phyloP scores from a whole-genome alignment of 37 sponge, comb jelly and placozoan genomes.

The Tethya wilhelma region DNA sequence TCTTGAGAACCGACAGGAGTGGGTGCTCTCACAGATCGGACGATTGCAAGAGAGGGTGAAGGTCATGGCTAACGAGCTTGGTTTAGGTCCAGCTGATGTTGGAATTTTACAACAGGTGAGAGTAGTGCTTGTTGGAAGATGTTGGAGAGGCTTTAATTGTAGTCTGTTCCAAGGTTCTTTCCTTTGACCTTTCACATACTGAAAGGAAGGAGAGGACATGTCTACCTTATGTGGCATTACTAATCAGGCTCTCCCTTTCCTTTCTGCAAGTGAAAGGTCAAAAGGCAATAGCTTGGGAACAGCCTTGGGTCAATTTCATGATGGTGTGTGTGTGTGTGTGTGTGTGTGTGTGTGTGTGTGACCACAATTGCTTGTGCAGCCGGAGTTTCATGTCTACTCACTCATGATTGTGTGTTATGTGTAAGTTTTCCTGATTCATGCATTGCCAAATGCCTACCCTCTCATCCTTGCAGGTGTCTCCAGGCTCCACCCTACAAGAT shows the following conservation, averaged over 20 bases:
- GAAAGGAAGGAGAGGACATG: no score
- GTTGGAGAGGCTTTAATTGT: no score
- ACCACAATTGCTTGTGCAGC: background rate
- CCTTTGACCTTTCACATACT: no score
- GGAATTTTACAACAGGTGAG: constrained; percentile 29
- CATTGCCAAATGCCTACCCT: background rate
- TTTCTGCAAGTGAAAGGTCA: no score
- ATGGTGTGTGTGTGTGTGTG: no score
- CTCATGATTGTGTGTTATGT: background rate
- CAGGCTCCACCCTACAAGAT: constrained; percentile 13
- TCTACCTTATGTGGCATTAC: no score
- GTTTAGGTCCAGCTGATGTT: constrained; percentile 38
- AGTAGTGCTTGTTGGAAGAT: background rate
- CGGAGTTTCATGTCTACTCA: background rate
- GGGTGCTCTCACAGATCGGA: constrained; percentile 39
- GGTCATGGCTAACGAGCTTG: constrained; percentile 30
- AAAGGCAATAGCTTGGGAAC: no score
- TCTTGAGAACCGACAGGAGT: constrained; percentile 68
- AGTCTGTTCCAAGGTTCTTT: no score
- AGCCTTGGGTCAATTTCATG: no score
- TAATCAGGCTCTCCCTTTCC: no score
- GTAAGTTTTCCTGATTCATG: background rate
- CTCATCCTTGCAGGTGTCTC: background rate
- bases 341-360: no score
- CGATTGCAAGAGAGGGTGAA: constrained; percentile 57